A percentile compares a stretch with the other conserved stretches of the same genome.
Evolutionary conservation across 2,113 vertebrate genomes (phyloP).

Genomic region (Cyphomyrus discorhynchus): DNA sequence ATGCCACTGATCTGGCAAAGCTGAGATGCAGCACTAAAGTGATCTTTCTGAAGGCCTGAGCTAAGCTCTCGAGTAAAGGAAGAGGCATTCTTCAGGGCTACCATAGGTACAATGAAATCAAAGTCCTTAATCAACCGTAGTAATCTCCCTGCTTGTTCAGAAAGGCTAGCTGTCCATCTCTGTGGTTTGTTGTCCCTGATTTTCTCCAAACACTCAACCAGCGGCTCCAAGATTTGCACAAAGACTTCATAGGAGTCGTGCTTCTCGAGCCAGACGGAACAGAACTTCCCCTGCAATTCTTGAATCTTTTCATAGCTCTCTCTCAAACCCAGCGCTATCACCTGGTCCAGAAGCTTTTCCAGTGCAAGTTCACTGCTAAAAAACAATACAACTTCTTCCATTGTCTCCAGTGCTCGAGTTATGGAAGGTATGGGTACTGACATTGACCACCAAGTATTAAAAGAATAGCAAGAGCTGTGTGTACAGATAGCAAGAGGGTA

Average conservation of each 20-base stretch:
- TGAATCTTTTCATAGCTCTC: constrained; percentile 74
- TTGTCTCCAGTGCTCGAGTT: constrained; percentile 72
- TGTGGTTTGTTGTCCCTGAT: constrained; percentile 66
- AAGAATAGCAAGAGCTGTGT: constrained; percentile 82
- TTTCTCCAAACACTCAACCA: constrained; percentile 78
- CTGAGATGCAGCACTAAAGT: constrained; percentile 83
- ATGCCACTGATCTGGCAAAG: constrained; percentile 85
- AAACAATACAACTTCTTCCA: constrained; percentile 76
- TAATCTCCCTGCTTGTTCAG: constrained; percentile 67
- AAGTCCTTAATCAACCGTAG: constrained; percentile 76
- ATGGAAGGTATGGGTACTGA: constrained; percentile 76
- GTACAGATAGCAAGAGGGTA: constrained; percentile 87
- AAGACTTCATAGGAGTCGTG: constrained; percentile 85
- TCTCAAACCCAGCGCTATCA: constrained; percentile 72
- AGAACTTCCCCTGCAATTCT: constrained; percentile 76
- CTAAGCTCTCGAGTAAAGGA: constrained; percentile 87
- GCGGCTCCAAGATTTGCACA: constrained; percentile 79
- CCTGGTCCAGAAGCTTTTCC: constrained; percentile 73
- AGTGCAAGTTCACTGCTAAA: constrained; percentile 69
- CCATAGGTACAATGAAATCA: constrained; percentile 83
- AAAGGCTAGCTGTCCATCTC: constrained; percentile 64
- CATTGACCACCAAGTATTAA: constrained; percentile 89
- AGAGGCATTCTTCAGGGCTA: constrained; percentile 80
- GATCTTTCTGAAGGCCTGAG: constrained; percentile 84
- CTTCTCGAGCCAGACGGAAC: constrained; percentile 75